Base-by-base conservation (phyloP, 1,140 invertebrate genomes). In the Eumaeus atala region DNA sequence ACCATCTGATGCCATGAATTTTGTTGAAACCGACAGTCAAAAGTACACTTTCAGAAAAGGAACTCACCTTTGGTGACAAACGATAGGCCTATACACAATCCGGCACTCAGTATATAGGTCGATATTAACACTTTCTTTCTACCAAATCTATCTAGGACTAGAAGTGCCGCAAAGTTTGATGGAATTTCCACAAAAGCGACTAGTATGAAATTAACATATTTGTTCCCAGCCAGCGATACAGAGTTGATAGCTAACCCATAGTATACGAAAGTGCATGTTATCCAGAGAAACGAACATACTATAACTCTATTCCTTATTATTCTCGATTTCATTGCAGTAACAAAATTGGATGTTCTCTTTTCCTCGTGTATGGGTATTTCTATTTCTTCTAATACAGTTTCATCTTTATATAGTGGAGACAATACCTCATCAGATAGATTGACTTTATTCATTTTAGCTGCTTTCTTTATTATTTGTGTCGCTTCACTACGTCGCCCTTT, bases 201-300 rank as follows among this genome's bases (percentile, higher is more conserved):
- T 10, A 90, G 62, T 56, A 89, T 87, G 53, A 91, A 91, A 69
- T 90, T 91, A 18, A 87, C 58, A 64, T 91, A 91, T 58, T 90
- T 90, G 66, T 92, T 90, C 3, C 92, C 92, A 18, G 89, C 90
- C 21, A 93, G 83, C 16, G 91, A 89, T 18, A 91, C 91, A 0
- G 92, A 90, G 54, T 92, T 92, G 48, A 93, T 88, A 3, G 91
- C 91, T 7, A 93, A 61, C 9, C 92, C 92, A 57, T 92, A 93
- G 64, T 93, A 93, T 7, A 92, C 90, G 61, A 92, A 90, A 7
- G 83, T 84, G 65, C 83, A 86, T 0, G 83, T 86, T 21, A 84
- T 84, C 81, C 81, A 86, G 21, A 86, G 40, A 63, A 80, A 84
- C 8, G 83, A 82, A 55, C 83, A 86, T 33, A 71, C 66, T 3